Conservation (phyloP, 1,140 invertebrate species). For the Drosophila sucinea region DNA sequence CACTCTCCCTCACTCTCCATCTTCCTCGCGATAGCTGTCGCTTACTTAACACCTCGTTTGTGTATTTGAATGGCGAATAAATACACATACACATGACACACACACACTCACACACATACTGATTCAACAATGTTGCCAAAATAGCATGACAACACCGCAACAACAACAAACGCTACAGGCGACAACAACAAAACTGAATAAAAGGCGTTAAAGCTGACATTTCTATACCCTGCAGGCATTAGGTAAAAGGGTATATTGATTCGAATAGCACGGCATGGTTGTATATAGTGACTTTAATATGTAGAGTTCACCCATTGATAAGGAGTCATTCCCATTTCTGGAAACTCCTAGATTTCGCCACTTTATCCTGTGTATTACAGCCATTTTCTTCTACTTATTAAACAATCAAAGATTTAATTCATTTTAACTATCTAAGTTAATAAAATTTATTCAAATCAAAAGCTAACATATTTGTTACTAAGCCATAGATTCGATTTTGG, state of each 20-base stretch:
- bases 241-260: background rate
- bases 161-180: constrained; percentile 22
- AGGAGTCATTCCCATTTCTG: too few relatives aligned
- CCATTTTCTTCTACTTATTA: too few relatives aligned
- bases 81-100: constrained; percentile 32
- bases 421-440: too few relatives aligned
- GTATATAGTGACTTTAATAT: too few relatives aligned
- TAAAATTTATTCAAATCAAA: too few relatives aligned
- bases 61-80: constrained; percentile 44
- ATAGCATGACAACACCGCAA: constrained; percentile 68
- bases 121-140: constrained; percentile 75
- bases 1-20: background rate
- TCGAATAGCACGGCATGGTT: too few relatives aligned
- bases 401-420: too few relatives aligned
- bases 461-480: too few relatives aligned
- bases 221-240: constrained; percentile 14
- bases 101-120: constrained; percentile 55
- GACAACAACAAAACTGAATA: constrained; percentile 33
- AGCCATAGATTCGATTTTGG: too few relatives aligned
- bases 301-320: too few relatives aligned
- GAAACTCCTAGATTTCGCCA: too few relatives aligned
- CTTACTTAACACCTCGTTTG: constrained; percentile 69
- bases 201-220: constrained; percentile 58
- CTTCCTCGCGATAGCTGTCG: constrained; percentile 16
- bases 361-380: too few relatives aligned